phyloP scores from a whole-genome alignment of 2,888 invertebrate genomes.

The Netelia virgata region DNA sequence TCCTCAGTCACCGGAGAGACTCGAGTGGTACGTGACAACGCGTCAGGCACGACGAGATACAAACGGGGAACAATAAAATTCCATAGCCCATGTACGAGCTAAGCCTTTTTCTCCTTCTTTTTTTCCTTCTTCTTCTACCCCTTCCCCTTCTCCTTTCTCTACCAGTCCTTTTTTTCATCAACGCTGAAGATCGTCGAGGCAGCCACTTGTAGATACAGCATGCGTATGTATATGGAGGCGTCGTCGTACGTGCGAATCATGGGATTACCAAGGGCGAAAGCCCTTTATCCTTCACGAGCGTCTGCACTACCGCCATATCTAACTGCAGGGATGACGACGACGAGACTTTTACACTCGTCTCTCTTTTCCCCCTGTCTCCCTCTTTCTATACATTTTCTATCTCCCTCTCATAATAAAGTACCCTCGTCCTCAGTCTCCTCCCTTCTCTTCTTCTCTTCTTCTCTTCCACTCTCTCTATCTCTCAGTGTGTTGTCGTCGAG shows the following conservation, averaged over 20 bases:
- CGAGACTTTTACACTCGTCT: constrained; percentile 61
- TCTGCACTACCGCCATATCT: constrained; percentile 50
- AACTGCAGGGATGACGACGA: constrained; percentile 39
- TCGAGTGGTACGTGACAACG: constrained; percentile 58
- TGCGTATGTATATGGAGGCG: constrained; percentile 17
- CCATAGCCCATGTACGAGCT: constrained; percentile 51
- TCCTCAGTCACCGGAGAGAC: constrained; percentile 39
- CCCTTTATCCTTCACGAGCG: constrained; percentile 67
- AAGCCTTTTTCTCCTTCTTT: constrained; percentile 35
- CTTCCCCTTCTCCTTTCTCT: constrained; percentile 23
- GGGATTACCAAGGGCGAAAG: constrained; percentile 70
- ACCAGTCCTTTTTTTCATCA: constrained; percentile 43
- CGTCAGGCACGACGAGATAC: constrained; percentile 60
- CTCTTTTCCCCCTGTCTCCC: constrained; percentile 37
- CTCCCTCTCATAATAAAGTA: constrained; percentile 59
- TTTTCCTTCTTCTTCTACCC: constrained; percentile 31
- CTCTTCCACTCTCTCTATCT: constrained; percentile 41
- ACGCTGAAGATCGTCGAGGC: constrained; percentile 60
- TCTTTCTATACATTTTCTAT: constrained; percentile 31
- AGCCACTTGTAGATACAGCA: constrained; percentile 48
- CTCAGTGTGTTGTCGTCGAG: constrained; percentile 22
- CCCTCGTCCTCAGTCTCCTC: constrained; percentile 49
- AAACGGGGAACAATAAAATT: constrained; percentile 67
- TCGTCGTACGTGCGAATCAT: constrained; percentile 66
- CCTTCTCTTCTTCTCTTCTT: constrained; percentile 46